A percentile compares a stretch with the other conserved stretches of the same genome.
Conservation (phyloP, 1,140 invertebrate genomes). For the Achatina immaculata region DNA sequence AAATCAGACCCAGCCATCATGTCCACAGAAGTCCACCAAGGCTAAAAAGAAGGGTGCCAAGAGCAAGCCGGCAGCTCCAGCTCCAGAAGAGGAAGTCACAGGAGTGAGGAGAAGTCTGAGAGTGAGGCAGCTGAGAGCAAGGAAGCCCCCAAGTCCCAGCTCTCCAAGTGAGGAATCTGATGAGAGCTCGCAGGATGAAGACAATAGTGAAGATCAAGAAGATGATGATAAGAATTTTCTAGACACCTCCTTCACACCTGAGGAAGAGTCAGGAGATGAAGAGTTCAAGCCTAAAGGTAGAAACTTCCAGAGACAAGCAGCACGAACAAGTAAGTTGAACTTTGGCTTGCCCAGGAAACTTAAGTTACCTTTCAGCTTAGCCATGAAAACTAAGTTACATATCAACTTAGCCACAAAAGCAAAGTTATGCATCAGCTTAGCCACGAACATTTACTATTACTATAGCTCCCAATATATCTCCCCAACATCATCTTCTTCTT, state of each 20-base stretch:
- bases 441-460: no score
- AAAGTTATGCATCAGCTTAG: no score
- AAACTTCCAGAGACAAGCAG: constrained; percentile 57
- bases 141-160: constrained; percentile 23
- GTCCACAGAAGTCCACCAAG: neutral
- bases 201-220: constrained; percentile 28
- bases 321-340: constrained; percentile 50
- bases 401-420: no score
- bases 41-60: neutral
- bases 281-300: constrained; percentile 56
- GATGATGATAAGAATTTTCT: constrained; percentile 36
- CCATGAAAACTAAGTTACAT: no score
- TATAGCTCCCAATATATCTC: no score
- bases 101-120: constrained; percentile 30
- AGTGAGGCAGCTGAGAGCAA: constrained; percentile 19
- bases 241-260: constrained; percentile 38
- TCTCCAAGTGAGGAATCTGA: constrained; percentile 8
- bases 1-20: constrained; percentile 6
- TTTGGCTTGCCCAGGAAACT: neutral
- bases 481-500: no score
- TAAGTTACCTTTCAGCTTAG: no score
- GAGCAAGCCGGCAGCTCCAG: constrained; percentile 5
- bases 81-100: constrained; percentile 43
- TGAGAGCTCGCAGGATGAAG: constrained; percentile 7
- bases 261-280: constrained; percentile 53